Base-by-base conservation (phyloP, 1,140 invertebrate species). In the Hypsibius dujardini region DNA sequence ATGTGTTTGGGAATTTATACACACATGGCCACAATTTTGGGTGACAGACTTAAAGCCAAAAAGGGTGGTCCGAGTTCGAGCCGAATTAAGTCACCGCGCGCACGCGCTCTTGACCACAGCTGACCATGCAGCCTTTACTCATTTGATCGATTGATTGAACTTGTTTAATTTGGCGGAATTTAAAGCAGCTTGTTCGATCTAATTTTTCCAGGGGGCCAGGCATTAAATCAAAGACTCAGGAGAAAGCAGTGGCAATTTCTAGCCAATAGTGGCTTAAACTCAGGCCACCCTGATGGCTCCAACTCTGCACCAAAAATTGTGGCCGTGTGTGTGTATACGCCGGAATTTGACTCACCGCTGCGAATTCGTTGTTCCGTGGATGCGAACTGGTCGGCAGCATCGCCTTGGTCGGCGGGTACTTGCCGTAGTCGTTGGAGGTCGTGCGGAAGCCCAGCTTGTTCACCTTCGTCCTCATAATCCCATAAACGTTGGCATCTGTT, bases 371-470 rank as follows among this genome's bases (percentile, higher is more conserved):
- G 42, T 12, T 15, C 3, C 62, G 62, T 7, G 62, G 62, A 67
- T 67, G 42, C 3, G 12, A 7, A 42, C 62, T 67, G 12, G 62
- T 67, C 12, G 62, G 62, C 62, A 67, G 62, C 62, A 67, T 67
- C 12, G 62, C 62, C 42, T 45, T 67, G 12, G 12, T 67, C 3
- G 62, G 62, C 3, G 62, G 62, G 45, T 67, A 67, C 42, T 67
- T 67, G 62, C 62, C 62, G 42, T 67, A 67, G 62, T 67, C 62
- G 62, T 67, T 67, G 12, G 12, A 15, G 42, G 62, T 67, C 12
- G 62, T 67, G 62, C 62, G 62, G 42, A 15, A 67, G 45, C 62
- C 42, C 3, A 45, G 12, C 3, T 15, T 67, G 62, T 67, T 67
- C 3, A 67, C 12, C 42, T 45, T 45, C 62, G 62, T 45, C 45